Evolutionary conservation across 1,140 invertebrate genomes (phyloP), one percentile per base, ranked within the genome.

Genomic region (Trichonephila clavipes): DNA sequence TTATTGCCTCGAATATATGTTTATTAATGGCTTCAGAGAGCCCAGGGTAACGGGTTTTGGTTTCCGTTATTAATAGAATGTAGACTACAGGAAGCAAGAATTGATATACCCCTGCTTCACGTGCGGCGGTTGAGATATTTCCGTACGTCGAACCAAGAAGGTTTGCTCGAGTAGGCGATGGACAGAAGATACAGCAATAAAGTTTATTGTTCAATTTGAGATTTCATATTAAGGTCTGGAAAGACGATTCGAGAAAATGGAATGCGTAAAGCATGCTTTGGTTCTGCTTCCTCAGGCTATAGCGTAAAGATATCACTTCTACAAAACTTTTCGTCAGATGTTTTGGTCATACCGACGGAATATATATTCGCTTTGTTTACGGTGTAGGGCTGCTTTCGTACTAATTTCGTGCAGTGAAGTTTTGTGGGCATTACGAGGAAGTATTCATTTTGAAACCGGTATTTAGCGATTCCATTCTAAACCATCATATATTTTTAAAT

Each of bases 11-110:
- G 82, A 83, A 83, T 83, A 51, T 83, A 83, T 83, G 82, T 59
- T 83, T 83, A 83, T 83, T 83, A 83, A 83, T 83, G 82, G 40
- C 82, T 83, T 51, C 18, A 40, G 51, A 83, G 44, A 21, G 51
- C 44, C 51, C 19, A 40, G 58, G 82, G 82, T 83, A 83, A 83
- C 82, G 82, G 82, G 82, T 83, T 83, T 83, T 83, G 51, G 82
- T 83, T 83, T 83, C 82, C 82, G 82, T 83, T 83, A 83, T 83
- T 83, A 83, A 83, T 83, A 83, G 82, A 83, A 83, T 40, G 82
- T 59, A 83, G 82, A 18, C 34, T 40, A 14, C 72, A 77, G 24
- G 72, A 77, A 77, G 34, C 72, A 77, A 77, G 40, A 51, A 83
- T 83, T 83, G 82, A 83, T 83, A 83, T 59, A 51, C 24, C 51